These are phyloP conservation scores for Caenorhabditis sp. DNA, from an alignment of 2,888 invertebrate species.

Conservation along the genomic window DNA sequence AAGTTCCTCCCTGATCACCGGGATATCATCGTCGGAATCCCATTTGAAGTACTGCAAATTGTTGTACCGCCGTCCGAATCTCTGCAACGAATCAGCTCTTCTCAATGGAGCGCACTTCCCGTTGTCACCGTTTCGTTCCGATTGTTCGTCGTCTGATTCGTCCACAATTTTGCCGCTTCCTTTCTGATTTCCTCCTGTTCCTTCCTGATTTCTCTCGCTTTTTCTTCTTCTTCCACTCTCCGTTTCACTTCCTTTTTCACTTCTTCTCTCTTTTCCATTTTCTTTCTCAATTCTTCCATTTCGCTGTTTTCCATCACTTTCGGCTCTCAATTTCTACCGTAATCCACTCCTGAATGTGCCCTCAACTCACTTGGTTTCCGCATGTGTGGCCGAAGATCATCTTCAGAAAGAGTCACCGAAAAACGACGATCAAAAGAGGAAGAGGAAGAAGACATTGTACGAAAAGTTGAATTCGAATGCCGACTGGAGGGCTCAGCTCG, in stretches of 20 bases:
- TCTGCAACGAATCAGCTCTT: background rate
- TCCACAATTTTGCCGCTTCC: slow-evolving; percentile 11
- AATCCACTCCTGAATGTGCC: background rate
- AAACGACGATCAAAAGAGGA: slow-evolving; percentile 31
- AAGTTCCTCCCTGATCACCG: slow-evolving; percentile 10
- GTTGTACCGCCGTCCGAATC: slow-evolving; percentile 25
- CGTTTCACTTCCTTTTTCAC: slow-evolving; percentile 32
- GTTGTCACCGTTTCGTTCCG: background rate
- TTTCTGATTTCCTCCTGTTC: slow-evolving; percentile 16
- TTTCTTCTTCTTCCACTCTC: slow-evolving; percentile 35
- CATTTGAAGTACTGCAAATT: slow-evolving; percentile 46
- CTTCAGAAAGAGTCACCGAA: slow-evolving; percentile 32
- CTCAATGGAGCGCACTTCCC: background rate
- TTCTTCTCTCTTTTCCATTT: slow-evolving; percentile 11
- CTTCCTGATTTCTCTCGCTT: slow-evolving; percentile 5
- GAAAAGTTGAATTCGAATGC: background rate
- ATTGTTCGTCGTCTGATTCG: slow-evolving; percentile 6
- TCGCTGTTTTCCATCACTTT: slow-evolving; percentile 10
- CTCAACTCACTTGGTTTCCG: slow-evolving; percentile 30
- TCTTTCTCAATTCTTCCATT: slow-evolving; percentile 13
- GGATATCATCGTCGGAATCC: slow-evolving; percentile 32
- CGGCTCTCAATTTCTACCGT: background rate
- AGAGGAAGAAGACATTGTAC: background rate
- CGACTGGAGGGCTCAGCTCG: background rate
- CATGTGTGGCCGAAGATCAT: slow-evolving; percentile 38